A percentile compares a stretch with the other conserved stretches of the same genome.
Conservation (phyloP, 2,113 vertebrate genomes). For the Lonchura striata region DNA sequence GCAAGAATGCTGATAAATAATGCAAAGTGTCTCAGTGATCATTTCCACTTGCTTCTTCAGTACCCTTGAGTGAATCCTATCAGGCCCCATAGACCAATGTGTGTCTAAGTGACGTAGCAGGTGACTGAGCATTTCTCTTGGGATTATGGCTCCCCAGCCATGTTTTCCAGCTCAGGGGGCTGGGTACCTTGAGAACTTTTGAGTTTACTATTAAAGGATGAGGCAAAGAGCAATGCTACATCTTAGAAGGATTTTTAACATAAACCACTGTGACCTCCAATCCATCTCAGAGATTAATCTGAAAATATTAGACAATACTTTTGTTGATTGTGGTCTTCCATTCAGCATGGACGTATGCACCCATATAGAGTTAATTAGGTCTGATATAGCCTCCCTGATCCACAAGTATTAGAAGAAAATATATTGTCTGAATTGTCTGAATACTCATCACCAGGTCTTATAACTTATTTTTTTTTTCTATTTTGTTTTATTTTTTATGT, state of each 20-base stretch:
- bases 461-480: neutral
- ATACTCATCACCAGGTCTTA: neutral
- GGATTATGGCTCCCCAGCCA: neutral
- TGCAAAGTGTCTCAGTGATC: neutral
- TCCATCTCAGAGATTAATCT: neutral
- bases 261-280: neutral
- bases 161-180: neutral
- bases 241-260: neutral
- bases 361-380: fast-evolving
- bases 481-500: neutral
- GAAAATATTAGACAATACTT: neutral
- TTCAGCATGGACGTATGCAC: fast-evolving
- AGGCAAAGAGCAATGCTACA: neutral
- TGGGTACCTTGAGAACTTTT: neutral
- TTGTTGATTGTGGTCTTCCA: neutral
- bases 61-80: too few species aligned
- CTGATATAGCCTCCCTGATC: neutral
- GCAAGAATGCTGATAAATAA: neutral
- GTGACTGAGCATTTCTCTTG: neutral
- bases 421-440: neutral
- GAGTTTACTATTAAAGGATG: neutral
- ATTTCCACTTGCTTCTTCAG: neutral
- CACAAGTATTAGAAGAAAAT: neutral
- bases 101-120: neutral
- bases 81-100: neutral